These are phyloP conservation scores for Lepidurus apus DNA, from an alignment of 1,140 invertebrate genomes.

Conservation along the genomic window DNA sequence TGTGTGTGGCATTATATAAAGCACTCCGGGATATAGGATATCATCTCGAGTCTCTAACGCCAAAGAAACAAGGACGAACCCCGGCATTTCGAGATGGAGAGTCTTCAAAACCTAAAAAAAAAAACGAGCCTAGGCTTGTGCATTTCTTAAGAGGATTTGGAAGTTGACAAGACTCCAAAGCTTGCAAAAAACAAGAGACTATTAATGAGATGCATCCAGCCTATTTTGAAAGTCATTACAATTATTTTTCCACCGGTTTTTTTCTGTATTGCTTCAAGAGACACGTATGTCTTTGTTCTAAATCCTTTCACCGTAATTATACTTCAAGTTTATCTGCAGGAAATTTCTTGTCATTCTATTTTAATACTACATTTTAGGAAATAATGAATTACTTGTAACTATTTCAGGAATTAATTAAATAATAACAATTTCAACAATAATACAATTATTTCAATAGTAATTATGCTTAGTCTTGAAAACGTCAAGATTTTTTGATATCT, in stretches of 20 bases:
- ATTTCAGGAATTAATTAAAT: too few relatives aligned
- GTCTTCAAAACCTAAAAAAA: neutral
- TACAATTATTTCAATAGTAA: too few relatives aligned
- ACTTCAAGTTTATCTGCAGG: too few relatives aligned
- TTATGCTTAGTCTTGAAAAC: too few relatives aligned
- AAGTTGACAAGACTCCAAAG: neutral
- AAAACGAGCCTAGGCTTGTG: constrained; percentile 16
- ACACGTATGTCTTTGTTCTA: too few relatives aligned
- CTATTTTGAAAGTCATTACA: neutral
- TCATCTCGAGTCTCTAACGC: neutral
- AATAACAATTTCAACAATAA: too few relatives aligned
- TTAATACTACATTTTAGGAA: too few relatives aligned
- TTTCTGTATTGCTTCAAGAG: too few relatives aligned
- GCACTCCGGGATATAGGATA: neutral
- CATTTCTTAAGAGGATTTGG: constrained; percentile 6
- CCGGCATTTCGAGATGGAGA: neutral
- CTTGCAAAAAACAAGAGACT: neutral
- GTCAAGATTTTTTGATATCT: too few relatives aligned
- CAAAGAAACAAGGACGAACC: neutral
- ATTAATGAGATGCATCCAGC: neutral
- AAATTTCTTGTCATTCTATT: too few relatives aligned
- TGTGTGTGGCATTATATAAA: neutral
- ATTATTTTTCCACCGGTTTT: neutral
- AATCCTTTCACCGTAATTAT: too few relatives aligned
- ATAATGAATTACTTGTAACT: too few relatives aligned